These are phyloP conservation scores for Procambarus clarkii DNA, from an alignment of 1,140 invertebrate species.

Conservation along the genomic window DNA sequence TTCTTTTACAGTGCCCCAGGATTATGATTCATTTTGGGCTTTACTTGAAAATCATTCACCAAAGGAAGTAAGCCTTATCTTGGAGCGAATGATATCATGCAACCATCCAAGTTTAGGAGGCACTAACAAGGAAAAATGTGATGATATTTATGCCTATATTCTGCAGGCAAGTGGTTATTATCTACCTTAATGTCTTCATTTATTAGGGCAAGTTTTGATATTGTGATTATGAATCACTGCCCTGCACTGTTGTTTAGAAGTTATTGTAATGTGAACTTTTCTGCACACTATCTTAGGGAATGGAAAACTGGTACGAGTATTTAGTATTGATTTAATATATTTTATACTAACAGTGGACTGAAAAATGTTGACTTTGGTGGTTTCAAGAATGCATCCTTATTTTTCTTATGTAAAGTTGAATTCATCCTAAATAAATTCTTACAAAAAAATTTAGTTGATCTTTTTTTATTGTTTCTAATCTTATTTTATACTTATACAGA, in stretches of 20 bases:
- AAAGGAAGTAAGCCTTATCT: constrained; percentile 82
- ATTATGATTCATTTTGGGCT: constrained; percentile 82
- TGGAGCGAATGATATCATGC: constrained; percentile 90
- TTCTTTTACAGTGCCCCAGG: constrained; percentile 79
- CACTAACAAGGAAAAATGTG: constrained; percentile 86
- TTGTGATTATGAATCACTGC: no score
- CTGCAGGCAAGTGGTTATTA: constrained; percentile 78
- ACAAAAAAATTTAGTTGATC: no score
- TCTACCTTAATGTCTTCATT: not conserved
- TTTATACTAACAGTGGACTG: not conserved
- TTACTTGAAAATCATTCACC: constrained; percentile 81
- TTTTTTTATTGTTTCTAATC: not conserved
- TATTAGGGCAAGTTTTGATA: no score
- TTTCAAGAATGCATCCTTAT: no score
- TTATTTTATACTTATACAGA: constrained; percentile 23
- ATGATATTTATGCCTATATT: constrained; percentile 83
- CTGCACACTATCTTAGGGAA: no score
- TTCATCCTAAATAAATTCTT: no score
- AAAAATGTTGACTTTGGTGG: no score
- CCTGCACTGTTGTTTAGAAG: no score
- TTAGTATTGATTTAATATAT: no score
- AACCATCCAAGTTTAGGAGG: constrained; percentile 86
- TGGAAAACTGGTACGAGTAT: no score
- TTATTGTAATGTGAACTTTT: no score
- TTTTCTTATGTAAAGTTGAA: no score